These are phyloP conservation scores for Luscinia luscinia DNA, from an alignment of 2,797 vertebrate species.

Conservation along the genomic window DNA sequence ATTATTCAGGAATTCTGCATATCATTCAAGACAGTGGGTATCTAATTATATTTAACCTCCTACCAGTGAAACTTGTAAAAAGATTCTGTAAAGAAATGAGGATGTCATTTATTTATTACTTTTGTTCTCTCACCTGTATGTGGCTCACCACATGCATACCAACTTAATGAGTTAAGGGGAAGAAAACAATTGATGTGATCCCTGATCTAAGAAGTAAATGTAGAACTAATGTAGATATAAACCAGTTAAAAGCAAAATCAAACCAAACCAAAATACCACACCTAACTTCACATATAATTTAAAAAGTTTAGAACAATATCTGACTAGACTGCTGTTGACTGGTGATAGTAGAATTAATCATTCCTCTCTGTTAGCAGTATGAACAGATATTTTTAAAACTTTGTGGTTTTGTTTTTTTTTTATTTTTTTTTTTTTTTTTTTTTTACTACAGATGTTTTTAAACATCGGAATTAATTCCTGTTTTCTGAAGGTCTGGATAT, in stretches of 20 bases:
- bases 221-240: not conserved
- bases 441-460: not conserved
- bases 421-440: too few species aligned
- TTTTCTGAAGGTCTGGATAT: not conserved
- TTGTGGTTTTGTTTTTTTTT: too few species aligned
- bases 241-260: not conserved
- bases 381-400: not conserved
- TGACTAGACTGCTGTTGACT: not conserved
- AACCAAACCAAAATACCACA: not conserved
- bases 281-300: not conserved
- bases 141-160: fast-evolving
- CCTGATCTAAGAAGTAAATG: not conserved
- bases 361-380: not conserved
- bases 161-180: not conserved
- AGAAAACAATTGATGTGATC: not conserved
- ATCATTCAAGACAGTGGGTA: not conserved
- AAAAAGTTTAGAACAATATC: not conserved
- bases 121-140: not conserved
- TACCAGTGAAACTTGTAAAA: not conserved
- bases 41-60: not conserved
- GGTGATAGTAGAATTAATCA: not conserved
- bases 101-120: not conserved
- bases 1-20: not conserved
- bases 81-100: not conserved
- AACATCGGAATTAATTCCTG: not conserved